phyloP scores from a whole-genome alignment of 2,888 invertebrate genomes.

The Anoplius nigerrimus region DNA sequence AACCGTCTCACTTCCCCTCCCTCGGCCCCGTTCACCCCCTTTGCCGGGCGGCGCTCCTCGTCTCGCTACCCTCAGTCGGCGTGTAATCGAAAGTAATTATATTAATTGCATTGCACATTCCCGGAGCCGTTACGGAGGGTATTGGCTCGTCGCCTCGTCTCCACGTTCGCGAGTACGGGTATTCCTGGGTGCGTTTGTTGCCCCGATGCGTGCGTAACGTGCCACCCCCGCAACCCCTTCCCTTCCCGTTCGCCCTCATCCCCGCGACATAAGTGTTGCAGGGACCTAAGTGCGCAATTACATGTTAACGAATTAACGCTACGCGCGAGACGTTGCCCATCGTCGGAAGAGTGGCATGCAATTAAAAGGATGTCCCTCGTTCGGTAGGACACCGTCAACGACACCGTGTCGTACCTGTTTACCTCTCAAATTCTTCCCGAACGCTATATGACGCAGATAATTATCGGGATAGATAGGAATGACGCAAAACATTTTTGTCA shows the following conservation, averaged over 20 bases:
- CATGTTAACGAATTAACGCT: constrained; percentile 68
- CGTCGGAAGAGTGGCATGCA: constrained; percentile 25
- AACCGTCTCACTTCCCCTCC: constrained; percentile 3
- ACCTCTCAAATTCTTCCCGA: too few relatives aligned
- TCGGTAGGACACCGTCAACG: too few relatives aligned
- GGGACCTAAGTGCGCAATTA: constrained; percentile 65
- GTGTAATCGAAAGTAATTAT: constrained; percentile 67
- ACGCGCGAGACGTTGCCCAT: constrained; percentile 56
- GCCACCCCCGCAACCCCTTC: too few relatives aligned
- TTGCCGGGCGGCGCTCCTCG: not conserved
- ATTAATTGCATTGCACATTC: constrained; percentile 64
- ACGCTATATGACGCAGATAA: too few relatives aligned
- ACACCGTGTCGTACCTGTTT: too few relatives aligned
- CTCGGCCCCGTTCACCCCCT: not conserved
- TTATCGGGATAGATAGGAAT: too few relatives aligned
- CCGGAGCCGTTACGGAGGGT: constrained; percentile 49
- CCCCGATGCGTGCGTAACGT: constrained; percentile 18
- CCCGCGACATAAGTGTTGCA: constrained; percentile 49
- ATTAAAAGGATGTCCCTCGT: too few relatives aligned
- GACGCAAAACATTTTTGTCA: too few relatives aligned
- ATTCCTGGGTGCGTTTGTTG: constrained; percentile 16
- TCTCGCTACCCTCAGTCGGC: constrained; percentile 12
- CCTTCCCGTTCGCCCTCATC: constrained; percentile 25
- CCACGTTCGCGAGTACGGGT: constrained; percentile 35
- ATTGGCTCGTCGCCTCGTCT: constrained; percentile 46